Percentiles rank a stretch among this genome's conserved stretches.
Conservation (phyloP, 2,888 invertebrate species). For the Bhutanitis thaidina region DNA sequence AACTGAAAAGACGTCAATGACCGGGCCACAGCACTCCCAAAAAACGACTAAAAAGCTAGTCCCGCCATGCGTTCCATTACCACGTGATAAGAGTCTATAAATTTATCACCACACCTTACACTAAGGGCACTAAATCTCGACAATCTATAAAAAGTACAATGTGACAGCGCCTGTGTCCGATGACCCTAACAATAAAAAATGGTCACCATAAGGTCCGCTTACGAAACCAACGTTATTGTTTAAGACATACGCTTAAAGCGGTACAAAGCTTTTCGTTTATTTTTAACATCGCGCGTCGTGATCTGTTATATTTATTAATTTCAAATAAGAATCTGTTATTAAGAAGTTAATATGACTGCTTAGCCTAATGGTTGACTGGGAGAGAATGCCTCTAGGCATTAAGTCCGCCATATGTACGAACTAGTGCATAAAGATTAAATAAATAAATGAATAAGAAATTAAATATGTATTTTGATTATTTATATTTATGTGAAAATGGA, state of each 20-base stretch:
- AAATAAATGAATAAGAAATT: no score
- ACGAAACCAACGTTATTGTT: constrained; percentile 45
- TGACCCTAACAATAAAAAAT: constrained; percentile 72
- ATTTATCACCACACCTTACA: constrained; percentile 63
- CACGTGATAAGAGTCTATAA: constrained; percentile 65
- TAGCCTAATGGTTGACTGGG: no score
- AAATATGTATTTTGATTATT: no score
- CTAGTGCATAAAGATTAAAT: no score
- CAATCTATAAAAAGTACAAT: constrained; percentile 51
- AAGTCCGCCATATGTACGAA: no score
- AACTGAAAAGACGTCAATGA: constrained; percentile 14
- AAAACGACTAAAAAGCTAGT: constrained; percentile 25
- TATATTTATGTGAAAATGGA: no score
- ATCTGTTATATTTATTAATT: no score
- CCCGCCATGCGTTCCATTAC: constrained; percentile 49
- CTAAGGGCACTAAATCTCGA: constrained; percentile 52
- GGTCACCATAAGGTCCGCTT: constrained; percentile 55
- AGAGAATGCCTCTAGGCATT: no score
- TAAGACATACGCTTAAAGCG: constrained; percentile 30
- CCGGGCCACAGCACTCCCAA: constrained; percentile 18
- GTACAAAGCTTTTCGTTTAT: neutral
- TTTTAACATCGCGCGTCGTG: no score
- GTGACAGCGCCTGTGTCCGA: constrained; percentile 55
- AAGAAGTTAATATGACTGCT: no score
- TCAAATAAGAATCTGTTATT: no score